Conservation (phyloP, 2,113 vertebrate species). For the Phylloscopus trochilus region DNA sequence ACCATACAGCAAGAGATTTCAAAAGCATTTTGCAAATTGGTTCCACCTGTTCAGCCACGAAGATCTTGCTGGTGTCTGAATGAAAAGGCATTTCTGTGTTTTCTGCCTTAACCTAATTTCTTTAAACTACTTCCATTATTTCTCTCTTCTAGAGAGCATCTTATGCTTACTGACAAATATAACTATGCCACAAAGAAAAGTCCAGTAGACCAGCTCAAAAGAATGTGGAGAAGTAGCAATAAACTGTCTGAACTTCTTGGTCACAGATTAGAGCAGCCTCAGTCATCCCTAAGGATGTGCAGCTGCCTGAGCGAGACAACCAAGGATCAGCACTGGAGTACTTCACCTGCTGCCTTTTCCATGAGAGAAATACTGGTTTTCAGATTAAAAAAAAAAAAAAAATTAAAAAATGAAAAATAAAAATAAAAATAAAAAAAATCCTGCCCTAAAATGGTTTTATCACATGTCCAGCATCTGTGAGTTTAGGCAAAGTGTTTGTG, state of each 20-base stretch:
- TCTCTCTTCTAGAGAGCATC: neutral
- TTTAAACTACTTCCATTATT: neutral
- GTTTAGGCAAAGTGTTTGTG: neutral
- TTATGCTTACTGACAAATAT: neutral
- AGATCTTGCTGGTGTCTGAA: neutral
- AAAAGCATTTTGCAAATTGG: neutral
- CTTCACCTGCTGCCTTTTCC: neutral
- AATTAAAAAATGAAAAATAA: neutral
- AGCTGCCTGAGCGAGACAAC: neutral
- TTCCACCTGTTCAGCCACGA: neutral
- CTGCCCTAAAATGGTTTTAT: neutral
- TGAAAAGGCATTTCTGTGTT: neutral
- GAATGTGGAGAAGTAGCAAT: neutral
- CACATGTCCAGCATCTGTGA: neutral
- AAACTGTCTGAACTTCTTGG: neutral
- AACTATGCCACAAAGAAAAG: neutral
- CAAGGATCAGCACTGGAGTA: neutral
- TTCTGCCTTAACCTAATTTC: neutral
- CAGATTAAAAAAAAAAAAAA: neutral
- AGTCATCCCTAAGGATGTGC: neutral
- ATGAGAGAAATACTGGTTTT: neutral
- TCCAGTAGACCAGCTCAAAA: neutral
- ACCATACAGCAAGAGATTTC: neutral
- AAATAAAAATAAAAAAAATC: neutral
- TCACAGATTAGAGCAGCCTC: neutral